Conservation (phyloP, 2,888 invertebrate species). For the Drosophila flavopinicola region DNA sequence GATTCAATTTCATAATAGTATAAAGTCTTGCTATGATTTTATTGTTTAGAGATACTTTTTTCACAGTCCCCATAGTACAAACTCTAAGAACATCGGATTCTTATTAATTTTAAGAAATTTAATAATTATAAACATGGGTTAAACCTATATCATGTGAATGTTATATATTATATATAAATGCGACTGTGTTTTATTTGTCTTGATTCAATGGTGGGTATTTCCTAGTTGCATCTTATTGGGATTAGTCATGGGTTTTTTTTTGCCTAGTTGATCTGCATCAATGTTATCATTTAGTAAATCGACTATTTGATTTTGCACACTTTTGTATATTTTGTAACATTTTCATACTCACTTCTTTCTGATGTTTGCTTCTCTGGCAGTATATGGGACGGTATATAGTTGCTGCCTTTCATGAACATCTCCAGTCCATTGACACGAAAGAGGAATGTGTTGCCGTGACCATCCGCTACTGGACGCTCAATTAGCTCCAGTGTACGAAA, state of each 20-base stretch:
- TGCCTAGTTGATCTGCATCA: not conserved
- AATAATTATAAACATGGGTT: not conserved
- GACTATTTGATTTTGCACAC: not conserved
- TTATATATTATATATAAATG: too few relatives aligned
- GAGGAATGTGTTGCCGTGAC: conserved; percentile 90
- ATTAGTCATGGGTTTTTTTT: not conserved
- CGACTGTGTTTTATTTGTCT: not conserved
- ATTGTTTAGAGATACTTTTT: too few relatives aligned
- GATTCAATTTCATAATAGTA: too few relatives aligned
- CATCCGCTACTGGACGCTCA: conserved; percentile 84
- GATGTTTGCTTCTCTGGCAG: conserved; percentile 88
- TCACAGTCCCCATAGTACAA: too few relatives aligned
- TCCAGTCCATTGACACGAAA: conserved; percentile 93
- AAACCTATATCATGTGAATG: not conserved
- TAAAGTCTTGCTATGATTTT: not conserved
- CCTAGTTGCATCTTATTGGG: not conserved
- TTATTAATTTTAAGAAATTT: too few relatives aligned
- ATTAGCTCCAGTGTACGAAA: conserved; percentile 94
- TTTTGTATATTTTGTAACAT: not conserved
- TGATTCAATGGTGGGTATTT: not conserved
- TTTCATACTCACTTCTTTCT: conserved; percentile 85
- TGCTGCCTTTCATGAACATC: conserved; percentile 97
- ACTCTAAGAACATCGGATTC: too few relatives aligned
- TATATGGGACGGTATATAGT: conserved; percentile 95
- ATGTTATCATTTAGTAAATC: not conserved